phyloP scores from a whole-genome alignment of 2,888 invertebrate species.

The Leptinotarsa juncta region DNA sequence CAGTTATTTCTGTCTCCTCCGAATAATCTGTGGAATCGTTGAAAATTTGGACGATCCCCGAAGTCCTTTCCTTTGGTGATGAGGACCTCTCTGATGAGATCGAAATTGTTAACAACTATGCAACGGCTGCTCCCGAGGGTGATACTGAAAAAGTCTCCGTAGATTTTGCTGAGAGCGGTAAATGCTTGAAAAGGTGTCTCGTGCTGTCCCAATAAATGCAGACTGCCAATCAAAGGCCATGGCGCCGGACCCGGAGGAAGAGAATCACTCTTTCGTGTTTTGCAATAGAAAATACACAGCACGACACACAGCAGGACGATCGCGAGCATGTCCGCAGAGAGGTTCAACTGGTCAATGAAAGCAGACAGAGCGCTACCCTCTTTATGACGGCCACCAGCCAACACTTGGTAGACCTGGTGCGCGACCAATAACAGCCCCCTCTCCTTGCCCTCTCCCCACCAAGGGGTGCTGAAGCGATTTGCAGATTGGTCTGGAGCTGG shows the following conservation, averaged over 20 bases:
- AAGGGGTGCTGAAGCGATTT: slow-evolving; percentile 60
- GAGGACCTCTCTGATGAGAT: slow-evolving; percentile 79
- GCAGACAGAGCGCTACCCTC: slow-evolving; percentile 63
- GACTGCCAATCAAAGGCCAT: slow-evolving; percentile 78
- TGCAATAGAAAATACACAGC: slow-evolving; percentile 58
- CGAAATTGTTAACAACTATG: slow-evolving; percentile 80
- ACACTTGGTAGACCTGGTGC: slow-evolving; percentile 56
- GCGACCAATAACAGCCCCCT: slow-evolving; percentile 61
- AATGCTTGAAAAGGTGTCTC: slow-evolving; percentile 80
- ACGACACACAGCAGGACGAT: slow-evolving; percentile 60
- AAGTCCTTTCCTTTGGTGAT: slow-evolving; percentile 85
- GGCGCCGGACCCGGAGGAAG: slow-evolving; percentile 76
- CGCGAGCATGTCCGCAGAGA: slow-evolving; percentile 61
- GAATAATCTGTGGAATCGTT: slow-evolving; percentile 84
- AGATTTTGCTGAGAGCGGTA: slow-evolving; percentile 74
- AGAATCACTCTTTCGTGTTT: slow-evolving; percentile 41
- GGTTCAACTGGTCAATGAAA: slow-evolving; percentile 60
- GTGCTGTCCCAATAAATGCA: slow-evolving; percentile 74
- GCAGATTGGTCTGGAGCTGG: slow-evolving; percentile 61
- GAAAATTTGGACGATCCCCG: slow-evolving; percentile 85
- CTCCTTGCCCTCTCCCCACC: slow-evolving; percentile 57
- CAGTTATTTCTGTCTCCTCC: slow-evolving; percentile 88
- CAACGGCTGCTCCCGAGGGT: slow-evolving; percentile 77
- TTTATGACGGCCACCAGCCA: slow-evolving; percentile 58
- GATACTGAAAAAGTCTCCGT: slow-evolving; percentile 80